Percentiles rank a stretch among this genome's conserved stretches.
Conservation (phyloP, 2,888 invertebrate species). For the Heliconius hortense region DNA sequence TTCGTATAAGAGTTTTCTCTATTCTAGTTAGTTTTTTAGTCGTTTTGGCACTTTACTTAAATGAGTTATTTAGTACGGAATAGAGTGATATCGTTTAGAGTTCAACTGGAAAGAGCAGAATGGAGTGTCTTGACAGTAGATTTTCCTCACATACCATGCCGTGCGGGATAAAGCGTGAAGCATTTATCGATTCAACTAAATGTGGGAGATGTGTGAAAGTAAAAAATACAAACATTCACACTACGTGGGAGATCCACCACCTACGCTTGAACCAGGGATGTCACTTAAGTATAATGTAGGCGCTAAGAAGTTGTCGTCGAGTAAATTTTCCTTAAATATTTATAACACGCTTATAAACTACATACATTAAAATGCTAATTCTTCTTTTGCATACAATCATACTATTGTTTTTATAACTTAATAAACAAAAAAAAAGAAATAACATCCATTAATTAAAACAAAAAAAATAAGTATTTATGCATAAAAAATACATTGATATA, state of each 20-base stretch:
- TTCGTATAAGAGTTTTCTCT: too few relatives aligned
- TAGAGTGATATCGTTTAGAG: not conserved
- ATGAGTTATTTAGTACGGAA: not conserved
- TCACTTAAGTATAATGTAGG: not conserved
- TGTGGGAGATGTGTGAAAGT: constrained; percentile 6
- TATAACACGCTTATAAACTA: not conserved
- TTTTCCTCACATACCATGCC: not conserved
- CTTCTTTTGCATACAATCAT: not conserved
- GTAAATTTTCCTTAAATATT: constrained; percentile 2
- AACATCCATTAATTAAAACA: not conserved
- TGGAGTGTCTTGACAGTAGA: not conserved
- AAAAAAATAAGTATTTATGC: not conserved
- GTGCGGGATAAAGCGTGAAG: not conserved
- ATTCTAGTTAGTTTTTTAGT: too few relatives aligned
- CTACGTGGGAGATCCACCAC: constrained; percentile 14
- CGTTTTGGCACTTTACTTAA: not conserved
- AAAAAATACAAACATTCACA: constrained; percentile 10
- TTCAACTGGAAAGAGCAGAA: not conserved
- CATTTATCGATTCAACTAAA: not conserved
- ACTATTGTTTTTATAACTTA: not conserved
- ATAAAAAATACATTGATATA: not conserved
- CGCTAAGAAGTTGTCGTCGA: not conserved
- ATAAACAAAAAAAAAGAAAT: not conserved
- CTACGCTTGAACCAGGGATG: not conserved
- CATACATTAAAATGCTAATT: not conserved